A percentile compares a stretch with the other conserved stretches of the same genome.
phyloP scores from a whole-genome alignment of 2,113 vertebrate species.

The Nannospalax galili region DNA sequence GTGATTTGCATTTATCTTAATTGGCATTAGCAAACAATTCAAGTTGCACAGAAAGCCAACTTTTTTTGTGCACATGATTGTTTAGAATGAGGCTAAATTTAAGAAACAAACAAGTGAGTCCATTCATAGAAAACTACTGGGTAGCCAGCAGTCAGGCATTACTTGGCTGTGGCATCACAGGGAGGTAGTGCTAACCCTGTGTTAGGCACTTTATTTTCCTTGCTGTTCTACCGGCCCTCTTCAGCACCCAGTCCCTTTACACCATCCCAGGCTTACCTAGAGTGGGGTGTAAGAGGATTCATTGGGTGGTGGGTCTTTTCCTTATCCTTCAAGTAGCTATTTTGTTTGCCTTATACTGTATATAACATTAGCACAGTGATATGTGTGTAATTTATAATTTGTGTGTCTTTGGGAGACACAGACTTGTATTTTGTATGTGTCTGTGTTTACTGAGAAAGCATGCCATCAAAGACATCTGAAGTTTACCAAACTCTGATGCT shows the following conservation, averaged over 20 bases:
- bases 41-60: background rate
- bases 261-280: background rate
- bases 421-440: background rate
- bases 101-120: background rate
- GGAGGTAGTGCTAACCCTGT: background rate
- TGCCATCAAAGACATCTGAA: background rate
- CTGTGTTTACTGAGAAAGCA: background rate
- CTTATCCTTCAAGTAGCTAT: background rate
- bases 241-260: background rate
- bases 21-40: background rate
- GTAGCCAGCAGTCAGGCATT: background rate
- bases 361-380: background rate
- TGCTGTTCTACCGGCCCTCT: too few species aligned
- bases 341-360: background rate
- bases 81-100: conserved; percentile 30
- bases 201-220: too few species aligned
- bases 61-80: background rate
- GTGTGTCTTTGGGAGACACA: background rate
- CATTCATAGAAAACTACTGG: background rate
- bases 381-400: background rate
- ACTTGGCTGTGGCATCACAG: fast-evolving
- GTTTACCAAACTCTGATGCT: too few species aligned
- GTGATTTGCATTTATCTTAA: conserved; percentile 8
- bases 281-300: background rate
- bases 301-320: background rate